A percentile compares a stretch with the other conserved stretches of the same genome.
phyloP scores from a whole-genome alignment of 2,888 invertebrate genomes.

The Oscheius sp. region DNA sequence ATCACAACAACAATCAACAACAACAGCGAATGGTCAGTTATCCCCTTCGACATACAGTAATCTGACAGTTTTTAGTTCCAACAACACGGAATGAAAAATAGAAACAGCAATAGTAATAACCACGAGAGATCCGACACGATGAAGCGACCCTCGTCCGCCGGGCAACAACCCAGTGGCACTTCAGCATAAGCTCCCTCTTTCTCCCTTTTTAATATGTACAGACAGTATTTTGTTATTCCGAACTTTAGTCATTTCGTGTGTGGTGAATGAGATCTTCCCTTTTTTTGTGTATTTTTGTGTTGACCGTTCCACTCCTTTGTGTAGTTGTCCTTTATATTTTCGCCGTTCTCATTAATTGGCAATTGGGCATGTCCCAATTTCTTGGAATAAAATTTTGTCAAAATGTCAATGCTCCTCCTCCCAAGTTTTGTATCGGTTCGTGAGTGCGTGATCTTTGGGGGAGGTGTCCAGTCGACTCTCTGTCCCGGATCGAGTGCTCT shows the following conservation, averaged over 20 bases:
- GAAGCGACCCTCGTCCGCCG: conserved; percentile 3
- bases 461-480: conserved; percentile 2
- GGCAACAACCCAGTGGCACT: conserved; percentile 14
- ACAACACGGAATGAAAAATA: background rate
- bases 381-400: background rate
- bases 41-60: background rate
- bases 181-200: conserved; percentile 13
- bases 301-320: background rate
- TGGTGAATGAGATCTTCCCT: conserved; percentile 23
- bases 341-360: background rate
- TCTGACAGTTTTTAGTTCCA: background rate
- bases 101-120: background rate
- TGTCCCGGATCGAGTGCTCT: conserved; percentile 31
- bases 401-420: too few species aligned
- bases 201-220: conserved; percentile 1
- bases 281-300: conserved; percentile 11
- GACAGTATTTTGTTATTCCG: conserved; percentile 7
- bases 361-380: background rate
- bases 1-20: background rate
- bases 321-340: background rate
- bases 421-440: conserved; percentile 8
- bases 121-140: background rate
- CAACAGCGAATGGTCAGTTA: conserved; percentile 14
- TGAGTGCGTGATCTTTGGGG: conserved; percentile 25
- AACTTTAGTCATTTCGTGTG: conserved; percentile 14